Percentiles rank a stretch among this genome's conserved stretches.
phyloP scores from a whole-genome alignment of 35 echinoderm and acorn worm species.

The Heliocidaris erythrogramma region DNA sequence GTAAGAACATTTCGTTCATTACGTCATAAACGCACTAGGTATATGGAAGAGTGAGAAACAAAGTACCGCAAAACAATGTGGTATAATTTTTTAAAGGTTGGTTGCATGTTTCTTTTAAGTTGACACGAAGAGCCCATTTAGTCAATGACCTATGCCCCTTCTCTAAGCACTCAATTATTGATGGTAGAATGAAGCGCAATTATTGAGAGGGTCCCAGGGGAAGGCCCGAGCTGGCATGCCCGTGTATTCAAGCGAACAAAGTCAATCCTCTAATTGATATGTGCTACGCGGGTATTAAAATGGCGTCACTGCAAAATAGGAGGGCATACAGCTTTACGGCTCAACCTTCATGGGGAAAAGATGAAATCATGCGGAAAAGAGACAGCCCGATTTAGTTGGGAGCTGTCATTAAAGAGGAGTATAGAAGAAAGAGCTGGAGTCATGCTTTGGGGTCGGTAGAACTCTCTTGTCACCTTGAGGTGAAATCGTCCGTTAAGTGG shows the following conservation, averaged over 20 bases:
- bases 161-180: neutral
- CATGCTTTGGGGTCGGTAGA: conserved; percentile 7
- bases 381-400: neutral
- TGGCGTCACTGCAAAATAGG: neutral
- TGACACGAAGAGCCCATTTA: neutral
- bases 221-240: neutral
- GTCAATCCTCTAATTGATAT: conserved; percentile 39
- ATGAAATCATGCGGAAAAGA: conserved; percentile 21
- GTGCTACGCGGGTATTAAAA: conserved; percentile 2
- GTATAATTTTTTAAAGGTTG: no score
- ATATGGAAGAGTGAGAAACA: neutral
- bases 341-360: neutral
- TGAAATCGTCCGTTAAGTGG: neutral
- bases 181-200: conserved; percentile 37
- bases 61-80: neutral
- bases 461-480: neutral
- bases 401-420: neutral
- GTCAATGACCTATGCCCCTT: neutral
- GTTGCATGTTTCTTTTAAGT: neutral
- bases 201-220: neutral
- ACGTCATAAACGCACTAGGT: neutral
- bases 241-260: neutral
- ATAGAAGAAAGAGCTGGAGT: neutral
- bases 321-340: neutral
- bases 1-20: neutral